phyloP scores from a whole-genome alignment of 2,113 vertebrate genomes.

The Ictalurus punctatus region DNA sequence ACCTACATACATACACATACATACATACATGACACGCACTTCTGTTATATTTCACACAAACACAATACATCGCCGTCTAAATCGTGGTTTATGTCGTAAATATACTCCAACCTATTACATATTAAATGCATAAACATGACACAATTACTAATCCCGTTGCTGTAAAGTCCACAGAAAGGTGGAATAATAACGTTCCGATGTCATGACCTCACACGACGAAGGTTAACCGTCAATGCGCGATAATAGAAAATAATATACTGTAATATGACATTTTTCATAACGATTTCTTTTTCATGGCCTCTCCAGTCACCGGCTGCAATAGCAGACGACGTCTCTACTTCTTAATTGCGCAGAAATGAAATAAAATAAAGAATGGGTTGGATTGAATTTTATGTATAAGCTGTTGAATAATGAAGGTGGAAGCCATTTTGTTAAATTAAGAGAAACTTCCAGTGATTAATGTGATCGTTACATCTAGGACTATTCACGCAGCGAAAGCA shows the following conservation, averaged over 20 bases:
- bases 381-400: background rate
- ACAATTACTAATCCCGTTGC: background rate
- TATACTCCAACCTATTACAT: background rate
- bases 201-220: background rate
- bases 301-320: background rate
- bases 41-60: background rate
- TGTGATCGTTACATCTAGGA: background rate
- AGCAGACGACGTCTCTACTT: background rate
- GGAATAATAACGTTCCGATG: background rate
- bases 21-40: background rate
- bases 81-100: background rate
- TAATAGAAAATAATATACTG: background rate
- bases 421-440: background rate
- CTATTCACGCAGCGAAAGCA: background rate
- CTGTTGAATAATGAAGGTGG: background rate
- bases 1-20: background rate
- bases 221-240: background rate
- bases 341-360: background rate
- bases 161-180: background rate
- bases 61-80: background rate
- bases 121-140: background rate
- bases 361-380: background rate
- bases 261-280: background rate
- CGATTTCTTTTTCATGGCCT: background rate
- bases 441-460: background rate